Base-by-base conservation (phyloP, 2,113 vertebrate genomes). In the Oncorhynchus mykiss region DNA sequence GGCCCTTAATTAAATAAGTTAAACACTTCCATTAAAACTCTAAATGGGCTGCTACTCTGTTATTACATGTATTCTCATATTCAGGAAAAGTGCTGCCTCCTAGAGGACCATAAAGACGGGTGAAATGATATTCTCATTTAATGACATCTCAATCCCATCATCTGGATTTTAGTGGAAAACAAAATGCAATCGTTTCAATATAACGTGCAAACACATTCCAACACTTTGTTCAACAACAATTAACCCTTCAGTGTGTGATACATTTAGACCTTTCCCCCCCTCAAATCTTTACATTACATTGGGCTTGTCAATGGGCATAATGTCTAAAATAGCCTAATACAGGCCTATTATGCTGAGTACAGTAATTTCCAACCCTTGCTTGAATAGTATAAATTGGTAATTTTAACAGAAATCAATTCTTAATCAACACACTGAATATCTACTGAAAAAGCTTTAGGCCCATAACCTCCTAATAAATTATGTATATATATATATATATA, bases 31-130 rank as follows among this genome's bases (percentile, higher is more conserved):
- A 54, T 54, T 16, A 14, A 54, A 14, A 16, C 39, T 39, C 14
- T 54, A 14, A 13, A 54, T 54, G 13, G n/a, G n/a, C 59, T 62
- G n/a, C n/a, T 11, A 22, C 59, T 62, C 7, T 7, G 9, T 62
- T n/a, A 57, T 11, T 12, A 57, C 54, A 57, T 20, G 1, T 34
- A 20, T 34, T 39, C 67, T 39, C 60, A 77, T 64, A 54, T n/a
- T 77, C 25, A 67, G 34, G 70, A 24, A 67, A 14, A 20, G 59
- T 57, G 70, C 45, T 57, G 76, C 70, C 76, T 24, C 49, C 76
- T 67, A 29, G 45, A 39, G 76, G 76, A 39, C 49, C 45, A 18
- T 66, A 24, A 31, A 22, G 29, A 69, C 48, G 18, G 6, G 9
- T 48, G 68, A 49, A 70, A 70, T 24, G 16, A 25, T 22, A 62